Evolutionary conservation across 64 coral and sea anemone species (phyloP).

Genomic region (Stichodactyla helianthus): DNA sequence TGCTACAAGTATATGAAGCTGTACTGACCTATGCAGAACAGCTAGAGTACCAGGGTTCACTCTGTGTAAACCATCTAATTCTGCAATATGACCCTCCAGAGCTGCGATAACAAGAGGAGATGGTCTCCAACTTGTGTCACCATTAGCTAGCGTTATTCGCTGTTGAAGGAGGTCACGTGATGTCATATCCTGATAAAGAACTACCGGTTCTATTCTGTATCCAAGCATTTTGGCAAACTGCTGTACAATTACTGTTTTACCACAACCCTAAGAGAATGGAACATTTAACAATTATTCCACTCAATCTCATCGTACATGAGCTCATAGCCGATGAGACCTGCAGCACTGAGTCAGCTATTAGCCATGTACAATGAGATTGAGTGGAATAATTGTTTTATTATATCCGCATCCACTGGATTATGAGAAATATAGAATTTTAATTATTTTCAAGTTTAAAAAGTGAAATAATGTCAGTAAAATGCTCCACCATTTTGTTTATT

Average conservation of each 20-base stretch:
- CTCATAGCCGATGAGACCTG: no score
- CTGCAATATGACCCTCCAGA: constrained; percentile 76
- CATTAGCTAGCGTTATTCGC: constrained; percentile 77
- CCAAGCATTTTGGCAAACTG: constrained; percentile 93
- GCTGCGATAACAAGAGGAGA: constrained; percentile 84
- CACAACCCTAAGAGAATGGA: constrained; percentile 72
- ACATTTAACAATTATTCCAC: background rate
- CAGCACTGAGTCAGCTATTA: no score
- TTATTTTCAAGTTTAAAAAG: no score
- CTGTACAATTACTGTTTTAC: constrained; percentile 79
- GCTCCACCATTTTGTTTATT: no score
- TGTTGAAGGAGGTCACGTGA: constrained; percentile 92
- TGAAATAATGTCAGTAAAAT: no score
- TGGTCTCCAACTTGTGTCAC: constrained; percentile 88
- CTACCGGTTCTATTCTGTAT: constrained; percentile 92
- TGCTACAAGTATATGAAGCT: background rate
- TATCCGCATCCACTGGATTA: no score
- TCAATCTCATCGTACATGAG: no score
- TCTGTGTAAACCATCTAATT: constrained; percentile 87
- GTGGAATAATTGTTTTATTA: no score
- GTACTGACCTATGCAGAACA: constrained; percentile 75
- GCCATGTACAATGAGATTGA: no score
- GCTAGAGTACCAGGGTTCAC: constrained; percentile 89
- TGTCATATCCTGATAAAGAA: constrained; percentile 97
- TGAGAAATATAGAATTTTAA: no score